Base-by-base conservation (phyloP, 1,140 invertebrate genomes). In the Linepithema humile region DNA sequence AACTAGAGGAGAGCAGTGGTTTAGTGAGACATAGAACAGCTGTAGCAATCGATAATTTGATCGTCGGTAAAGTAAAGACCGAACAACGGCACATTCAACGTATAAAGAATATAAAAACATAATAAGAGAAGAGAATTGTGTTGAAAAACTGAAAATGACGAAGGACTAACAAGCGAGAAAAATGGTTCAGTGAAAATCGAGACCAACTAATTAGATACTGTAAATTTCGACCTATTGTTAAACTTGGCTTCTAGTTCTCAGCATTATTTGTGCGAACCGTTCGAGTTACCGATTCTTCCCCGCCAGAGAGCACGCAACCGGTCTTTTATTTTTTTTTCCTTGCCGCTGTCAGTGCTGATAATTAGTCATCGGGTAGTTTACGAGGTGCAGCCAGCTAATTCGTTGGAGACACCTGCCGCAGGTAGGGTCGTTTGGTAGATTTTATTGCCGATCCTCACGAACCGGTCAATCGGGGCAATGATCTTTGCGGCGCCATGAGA, bases 281-380 rank as follows among this genome's bases (percentile, higher is more conserved):
- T 43, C 12, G n/a, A 1, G 53, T 55, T 77, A 57, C 53, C 60
- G 73, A 83, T 74, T 62, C 77, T 70, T 53, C 12, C 62, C 38
- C 17, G 35, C 10, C 55, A n/a, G n/a, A n/a, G n/a, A n/a, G n/a
- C n/a, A n/a, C n/a, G n/a, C n/a, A 29, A 77, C 73, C 78, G 69
- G 53, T 83, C 64, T 88, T 85, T 60, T 65, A 69, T 40, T 74
- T 57, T 38, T 45, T 43, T 65, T n/a, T n/a, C n/a, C 59, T 75
- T 57, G 38, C 9, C 62, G 62, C n/a, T 50, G 50, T 84, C 87
- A 84, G 50, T 80, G 73, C 20, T 84, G 86, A 75, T 89, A 89
- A 89, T 89, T 89, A 89, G 74, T 84, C 84, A 82, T 75, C 50
- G 59, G 35, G 20, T 69, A 53, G 64, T 83, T 88, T 78, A 88